Evolutionary conservation across 2,113 vertebrate genomes (phyloP), one percentile per base, ranked within the genome.

Genomic region (Macquaria ambigua): DNA sequence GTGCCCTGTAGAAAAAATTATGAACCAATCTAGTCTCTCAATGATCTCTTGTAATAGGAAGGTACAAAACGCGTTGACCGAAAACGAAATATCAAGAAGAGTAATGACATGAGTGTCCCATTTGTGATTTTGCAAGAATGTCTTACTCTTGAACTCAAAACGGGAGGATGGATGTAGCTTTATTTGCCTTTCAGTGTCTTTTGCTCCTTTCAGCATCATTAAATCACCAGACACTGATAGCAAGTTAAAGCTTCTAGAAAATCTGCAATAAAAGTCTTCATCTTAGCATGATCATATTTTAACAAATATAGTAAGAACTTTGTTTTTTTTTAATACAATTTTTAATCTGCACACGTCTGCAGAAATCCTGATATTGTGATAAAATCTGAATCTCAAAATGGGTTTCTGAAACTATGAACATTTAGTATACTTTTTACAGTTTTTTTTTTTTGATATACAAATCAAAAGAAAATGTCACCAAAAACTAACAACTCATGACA

Each of bases 211-310:
- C 83, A 74, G 80, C 68, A 41, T 77, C 68, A 52, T 73, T 56
- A 62, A 70, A 88, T 70, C 74, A 11, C 5, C 55, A 59, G 71
- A 88, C 78, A 41, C 39, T 55, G 77, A 77, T 46, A 58, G 79
- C 12, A 46, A 71, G 77, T 90, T 90, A 92, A 92, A 92, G 90
- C 87, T 87, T 89, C 79, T 89, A 92, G 68, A 91, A 92, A 94
- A 89, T 83, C 73, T 90, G 66, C 87, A 87, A 78, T 92, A 85
- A 84, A 89, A 82, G 68, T 93, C 15, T 84, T 78, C 41, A 77
- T 86, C 43, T 72, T 55, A 69, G 50, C 78, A 84, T 81, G 48
- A 87, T 82, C 67, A 52, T 81, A 80, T 92, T 88, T 89, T 83
- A 87, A 92, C 89, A 93, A 90, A 92, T 92, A 89, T 92, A 88